A percentile compares a stretch with the other conserved stretches of the same genome.
Evolutionary conservation across 2,797 vertebrate species (phyloP).

Genomic region (Pseudochromis fuscus): DNA sequence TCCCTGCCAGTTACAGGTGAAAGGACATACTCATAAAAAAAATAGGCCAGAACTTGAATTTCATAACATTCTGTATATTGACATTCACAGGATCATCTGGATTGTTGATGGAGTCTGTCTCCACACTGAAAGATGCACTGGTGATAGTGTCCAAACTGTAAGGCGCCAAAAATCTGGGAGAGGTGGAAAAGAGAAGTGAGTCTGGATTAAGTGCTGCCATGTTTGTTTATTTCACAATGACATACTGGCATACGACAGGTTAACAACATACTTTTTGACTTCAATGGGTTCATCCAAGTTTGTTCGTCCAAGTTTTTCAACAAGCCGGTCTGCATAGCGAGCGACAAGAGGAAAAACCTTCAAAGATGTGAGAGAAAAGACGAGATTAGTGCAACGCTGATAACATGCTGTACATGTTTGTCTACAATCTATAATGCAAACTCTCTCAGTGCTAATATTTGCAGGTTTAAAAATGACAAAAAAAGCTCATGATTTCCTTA

Average conservation of each 20-base stretch:
- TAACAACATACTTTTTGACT: constrained; percentile 87
- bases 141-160: constrained; percentile 88
- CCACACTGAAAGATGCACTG: constrained; percentile 88
- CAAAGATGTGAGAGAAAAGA: constrained; percentile 3
- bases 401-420: too few species aligned
- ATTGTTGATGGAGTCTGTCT: constrained; percentile 87
- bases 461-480: too few species aligned
- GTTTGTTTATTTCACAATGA: not conserved
- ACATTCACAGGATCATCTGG: constrained; percentile 81
- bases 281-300: constrained; percentile 71
- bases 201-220: not conserved
- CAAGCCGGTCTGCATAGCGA: constrained; percentile 84
- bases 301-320: constrained; percentile 79
- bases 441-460: too few species aligned
- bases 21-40: constrained; percentile 67
- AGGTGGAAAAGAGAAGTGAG: not conserved
- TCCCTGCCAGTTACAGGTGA: not conserved
- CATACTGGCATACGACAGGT: not conserved
- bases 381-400: too few species aligned
- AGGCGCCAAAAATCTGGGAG: constrained; percentile 81
- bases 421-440: too few species aligned
- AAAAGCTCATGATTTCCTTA: too few species aligned
- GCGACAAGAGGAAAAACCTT: constrained; percentile 88
- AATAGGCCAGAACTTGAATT: constrained; percentile 66
- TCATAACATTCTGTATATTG: constrained; percentile 84